Percentiles rank a stretch among this genome's conserved stretches.
phyloP scores from a whole-genome alignment of 1,140 invertebrate species.

The Pentalonia nigronervosa region DNA sequence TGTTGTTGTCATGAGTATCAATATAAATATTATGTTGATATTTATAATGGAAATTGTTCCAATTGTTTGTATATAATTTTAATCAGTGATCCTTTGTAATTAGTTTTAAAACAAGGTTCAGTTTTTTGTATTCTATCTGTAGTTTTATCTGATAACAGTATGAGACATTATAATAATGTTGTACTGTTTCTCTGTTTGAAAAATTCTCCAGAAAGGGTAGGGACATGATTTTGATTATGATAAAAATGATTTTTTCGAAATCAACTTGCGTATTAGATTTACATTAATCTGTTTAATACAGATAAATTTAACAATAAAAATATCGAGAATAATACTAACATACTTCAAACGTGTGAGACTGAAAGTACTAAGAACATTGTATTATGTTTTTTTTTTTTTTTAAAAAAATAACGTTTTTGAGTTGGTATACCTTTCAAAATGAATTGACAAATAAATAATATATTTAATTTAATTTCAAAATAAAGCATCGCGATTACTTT shows the following conservation, averaged over 20 bases:
- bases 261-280: not conserved
- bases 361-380: not conserved
- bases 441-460: not conserved
- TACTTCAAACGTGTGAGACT: not conserved
- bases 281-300: not conserved
- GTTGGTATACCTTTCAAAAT: not conserved
- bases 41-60: not conserved
- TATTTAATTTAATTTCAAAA: not conserved
- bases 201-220: not conserved
- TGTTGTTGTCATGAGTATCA: too few relatives aligned
- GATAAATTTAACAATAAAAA: not conserved
- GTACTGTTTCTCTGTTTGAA: not conserved
- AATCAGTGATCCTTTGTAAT: not conserved
- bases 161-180: not conserved
- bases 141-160: not conserved
- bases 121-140: not conserved
- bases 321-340: not conserved
- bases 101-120: not conserved
- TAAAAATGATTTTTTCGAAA: not conserved
- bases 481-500: not conserved
- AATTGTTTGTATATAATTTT: not conserved
- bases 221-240: not conserved
- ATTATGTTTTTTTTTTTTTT: not conserved
- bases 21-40: not conserved
- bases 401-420: not conserved